A percentile compares a stretch with the other conserved stretches of the same genome.
Evolutionary conservation across 2,888 invertebrate genomes (phyloP).

Genomic region (Ophion costatus): DNA sequence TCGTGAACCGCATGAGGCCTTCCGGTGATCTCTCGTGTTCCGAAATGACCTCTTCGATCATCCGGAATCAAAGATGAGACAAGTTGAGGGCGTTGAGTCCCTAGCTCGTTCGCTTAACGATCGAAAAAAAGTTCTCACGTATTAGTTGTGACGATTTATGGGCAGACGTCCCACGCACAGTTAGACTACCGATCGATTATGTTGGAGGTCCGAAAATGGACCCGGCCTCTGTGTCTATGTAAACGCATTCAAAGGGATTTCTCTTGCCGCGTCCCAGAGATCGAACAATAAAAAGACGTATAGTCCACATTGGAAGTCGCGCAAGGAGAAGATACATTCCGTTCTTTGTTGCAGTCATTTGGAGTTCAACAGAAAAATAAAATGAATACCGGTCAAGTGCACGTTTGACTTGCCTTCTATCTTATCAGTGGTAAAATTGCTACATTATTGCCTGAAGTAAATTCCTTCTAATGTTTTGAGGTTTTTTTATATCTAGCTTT

Average conservation of each 20-base stretch:
- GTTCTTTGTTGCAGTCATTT: background rate
- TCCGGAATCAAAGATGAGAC: constrained; percentile 17
- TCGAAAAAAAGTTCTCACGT: constrained; percentile 45
- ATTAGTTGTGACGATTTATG: constrained; percentile 43
- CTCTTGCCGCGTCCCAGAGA: background rate
- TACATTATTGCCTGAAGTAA: no score
- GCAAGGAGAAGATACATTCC: background rate
- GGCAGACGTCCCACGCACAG: constrained; percentile 9
- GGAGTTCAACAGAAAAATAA: background rate
- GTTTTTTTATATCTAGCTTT: no score
- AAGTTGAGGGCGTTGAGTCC: constrained; percentile 28
- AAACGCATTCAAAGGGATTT: constrained; percentile 1
- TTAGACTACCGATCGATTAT: constrained; percentile 26
- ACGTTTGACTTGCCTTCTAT: no score
- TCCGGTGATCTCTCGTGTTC: background rate
- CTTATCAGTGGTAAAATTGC: no score
- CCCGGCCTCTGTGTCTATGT: background rate
- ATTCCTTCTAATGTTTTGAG: no score
- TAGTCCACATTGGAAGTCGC: background rate
- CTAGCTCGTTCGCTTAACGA: constrained; percentile 10
- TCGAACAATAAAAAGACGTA: constrained; percentile 19
- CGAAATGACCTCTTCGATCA: constrained; percentile 33
- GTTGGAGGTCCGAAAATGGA: background rate
- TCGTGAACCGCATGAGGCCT: constrained; percentile 17
- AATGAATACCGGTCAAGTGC: background rate